phyloP scores from a whole-genome alignment of 2,797 vertebrate genomes.

The Malurus splendens region DNA sequence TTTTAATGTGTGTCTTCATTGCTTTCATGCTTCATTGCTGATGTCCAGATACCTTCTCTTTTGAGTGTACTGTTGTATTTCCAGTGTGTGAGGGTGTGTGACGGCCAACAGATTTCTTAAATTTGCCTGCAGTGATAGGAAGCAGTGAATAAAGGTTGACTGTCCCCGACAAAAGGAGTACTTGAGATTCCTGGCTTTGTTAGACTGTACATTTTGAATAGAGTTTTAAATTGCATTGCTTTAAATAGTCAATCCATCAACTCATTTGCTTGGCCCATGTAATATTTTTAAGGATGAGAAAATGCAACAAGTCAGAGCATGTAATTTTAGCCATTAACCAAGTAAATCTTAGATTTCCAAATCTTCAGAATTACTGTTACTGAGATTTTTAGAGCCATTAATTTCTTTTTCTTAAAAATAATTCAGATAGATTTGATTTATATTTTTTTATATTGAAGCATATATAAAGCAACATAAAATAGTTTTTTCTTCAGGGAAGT shows the following conservation, averaged over 20 bases:
- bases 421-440: not conserved
- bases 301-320: not conserved
- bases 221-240: not conserved
- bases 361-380: not conserved
- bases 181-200: not conserved
- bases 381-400: not conserved
- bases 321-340: not conserved
- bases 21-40: too few species aligned
- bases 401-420: not conserved
- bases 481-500: not conserved
- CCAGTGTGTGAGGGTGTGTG: not conserved
- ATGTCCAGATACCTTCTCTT: not conserved
- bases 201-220: not conserved
- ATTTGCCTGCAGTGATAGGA: not conserved
- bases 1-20: accelerated
- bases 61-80: accelerated
- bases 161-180: not conserved
- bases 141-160: not conserved
- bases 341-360: not conserved
- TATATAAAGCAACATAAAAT: not conserved
- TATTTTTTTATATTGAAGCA: not conserved
- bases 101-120: not conserved
- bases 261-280: not conserved
- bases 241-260: not conserved
- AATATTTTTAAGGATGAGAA: not conserved